phyloP scores from a whole-genome alignment of 2,797 vertebrate genomes.

The Urocyon cinereoargenteus region DNA sequence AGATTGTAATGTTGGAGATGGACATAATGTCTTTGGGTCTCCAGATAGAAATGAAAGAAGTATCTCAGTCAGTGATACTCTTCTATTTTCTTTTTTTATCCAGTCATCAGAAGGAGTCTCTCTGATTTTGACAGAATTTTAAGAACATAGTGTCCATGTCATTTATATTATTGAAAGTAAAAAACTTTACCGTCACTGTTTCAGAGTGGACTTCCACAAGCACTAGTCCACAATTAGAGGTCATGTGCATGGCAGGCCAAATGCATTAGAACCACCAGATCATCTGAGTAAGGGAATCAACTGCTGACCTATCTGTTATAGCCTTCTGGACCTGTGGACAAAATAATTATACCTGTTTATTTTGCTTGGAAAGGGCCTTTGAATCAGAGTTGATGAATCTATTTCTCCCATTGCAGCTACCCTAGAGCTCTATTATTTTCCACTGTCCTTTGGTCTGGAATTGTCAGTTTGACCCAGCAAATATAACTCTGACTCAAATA shows the following conservation, averaged over 20 bases:
- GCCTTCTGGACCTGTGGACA: not conserved
- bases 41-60: not conserved
- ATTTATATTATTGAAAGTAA: not conserved
- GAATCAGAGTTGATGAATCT: not conserved
- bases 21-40: not conserved
- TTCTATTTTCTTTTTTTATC: not conserved
- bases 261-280: not conserved
- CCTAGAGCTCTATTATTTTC: not conserved
- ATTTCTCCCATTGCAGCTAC: not conserved
- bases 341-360: not conserved
- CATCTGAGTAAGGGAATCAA: not conserved
- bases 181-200: not conserved
- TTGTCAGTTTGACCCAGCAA: not conserved
- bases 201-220: not conserved
- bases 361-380: not conserved
- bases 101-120: not conserved
- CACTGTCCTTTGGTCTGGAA: not conserved
- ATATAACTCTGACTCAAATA: not conserved
- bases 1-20: not conserved
- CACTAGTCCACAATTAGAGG: fast-evolving
- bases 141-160: not conserved
- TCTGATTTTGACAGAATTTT: not conserved
- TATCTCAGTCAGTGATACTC: not conserved
- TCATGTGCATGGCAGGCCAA: fast-evolving
- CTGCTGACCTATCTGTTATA: not conserved